These are phyloP conservation scores for Serranus cabrilla DNA, from an alignment of 2,797 vertebrate species.

Conservation along the genomic window DNA sequence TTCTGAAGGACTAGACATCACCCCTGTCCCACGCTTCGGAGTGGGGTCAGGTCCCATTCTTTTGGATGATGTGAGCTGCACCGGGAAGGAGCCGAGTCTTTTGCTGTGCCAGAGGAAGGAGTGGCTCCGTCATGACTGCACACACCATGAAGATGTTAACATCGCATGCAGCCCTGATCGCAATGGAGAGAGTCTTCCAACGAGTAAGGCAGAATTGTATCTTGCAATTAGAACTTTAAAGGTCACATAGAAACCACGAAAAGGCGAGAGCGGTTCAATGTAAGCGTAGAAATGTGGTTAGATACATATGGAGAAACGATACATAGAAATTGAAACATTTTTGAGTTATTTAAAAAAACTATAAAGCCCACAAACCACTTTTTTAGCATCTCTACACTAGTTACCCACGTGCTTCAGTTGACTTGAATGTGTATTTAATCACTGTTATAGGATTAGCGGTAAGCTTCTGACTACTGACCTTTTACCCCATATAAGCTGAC, in stretches of 20 bases:
- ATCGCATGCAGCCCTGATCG: conserved; percentile 87
- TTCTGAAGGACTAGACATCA: conserved; percentile 67
- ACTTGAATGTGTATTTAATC: conserved; percentile 8
- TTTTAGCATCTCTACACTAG: not conserved
- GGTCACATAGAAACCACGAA: not conserved
- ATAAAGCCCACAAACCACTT: too few relatives aligned
- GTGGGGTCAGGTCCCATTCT: conserved; percentile 87
- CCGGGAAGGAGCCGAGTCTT: conserved; percentile 90
- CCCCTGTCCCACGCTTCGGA: conserved; percentile 74
- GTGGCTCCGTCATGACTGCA: conserved; percentile 94
- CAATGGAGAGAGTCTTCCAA: conserved; percentile 76
- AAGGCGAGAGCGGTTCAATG: not conserved
- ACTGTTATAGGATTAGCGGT: conserved; percentile 5
- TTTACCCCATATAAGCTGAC: conserved; percentile 3
- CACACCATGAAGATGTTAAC: conserved; percentile 90
- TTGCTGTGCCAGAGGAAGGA: conserved; percentile 88
- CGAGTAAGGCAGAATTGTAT: conserved; percentile 82
- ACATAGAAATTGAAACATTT: too few relatives aligned
- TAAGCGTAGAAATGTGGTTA: not conserved
- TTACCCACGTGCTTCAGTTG: not conserved
- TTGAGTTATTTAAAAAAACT: too few relatives aligned
- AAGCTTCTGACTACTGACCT: not conserved
- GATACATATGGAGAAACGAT: not conserved
- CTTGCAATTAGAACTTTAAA: not conserved
- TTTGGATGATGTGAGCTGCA: conserved; percentile 94